phyloP scores from a whole-genome alignment of 1,140 invertebrate species.

The Marisa cornuarietis region DNA sequence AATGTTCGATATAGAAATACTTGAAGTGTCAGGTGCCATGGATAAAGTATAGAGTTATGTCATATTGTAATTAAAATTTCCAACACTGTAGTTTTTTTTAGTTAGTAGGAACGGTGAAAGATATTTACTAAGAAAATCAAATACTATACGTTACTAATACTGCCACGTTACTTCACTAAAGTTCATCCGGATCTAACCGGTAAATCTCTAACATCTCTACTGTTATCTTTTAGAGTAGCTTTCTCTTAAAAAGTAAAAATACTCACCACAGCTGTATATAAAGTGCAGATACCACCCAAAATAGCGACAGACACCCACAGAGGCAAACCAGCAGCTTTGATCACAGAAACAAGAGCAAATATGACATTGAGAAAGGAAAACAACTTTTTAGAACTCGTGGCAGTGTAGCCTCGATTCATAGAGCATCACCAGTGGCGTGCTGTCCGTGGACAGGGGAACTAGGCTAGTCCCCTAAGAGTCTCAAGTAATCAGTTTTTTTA shows the following conservation, averaged over 20 bases:
- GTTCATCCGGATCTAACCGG: not conserved
- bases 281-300: slow-evolving; percentile 33
- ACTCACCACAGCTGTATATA: slow-evolving; percentile 33
- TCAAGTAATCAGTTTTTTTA: no score
- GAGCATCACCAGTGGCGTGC: no score
- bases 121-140: slow-evolving; percentile 18
- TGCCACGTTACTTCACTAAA: slow-evolving; percentile 35
- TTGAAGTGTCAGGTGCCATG: no score
- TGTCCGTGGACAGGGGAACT: no score
- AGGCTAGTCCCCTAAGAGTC: no score
- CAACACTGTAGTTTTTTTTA: no score
- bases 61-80: no score
- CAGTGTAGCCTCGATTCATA: no score
- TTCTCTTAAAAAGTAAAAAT: not conserved
- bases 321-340: slow-evolving; percentile 33
- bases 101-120: not conserved
- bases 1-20: no score
- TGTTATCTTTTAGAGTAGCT: not conserved
- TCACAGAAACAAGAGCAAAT: not conserved
- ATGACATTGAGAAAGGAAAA: not conserved
- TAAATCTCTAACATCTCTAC: not conserved
- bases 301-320: slow-evolving; percentile 38
- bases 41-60: no score
- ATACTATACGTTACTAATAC: slow-evolving; percentile 33
- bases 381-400: not conserved